Conservation (phyloP, 2,888 invertebrate genomes). For the Synanthedon vespiformis region DNA sequence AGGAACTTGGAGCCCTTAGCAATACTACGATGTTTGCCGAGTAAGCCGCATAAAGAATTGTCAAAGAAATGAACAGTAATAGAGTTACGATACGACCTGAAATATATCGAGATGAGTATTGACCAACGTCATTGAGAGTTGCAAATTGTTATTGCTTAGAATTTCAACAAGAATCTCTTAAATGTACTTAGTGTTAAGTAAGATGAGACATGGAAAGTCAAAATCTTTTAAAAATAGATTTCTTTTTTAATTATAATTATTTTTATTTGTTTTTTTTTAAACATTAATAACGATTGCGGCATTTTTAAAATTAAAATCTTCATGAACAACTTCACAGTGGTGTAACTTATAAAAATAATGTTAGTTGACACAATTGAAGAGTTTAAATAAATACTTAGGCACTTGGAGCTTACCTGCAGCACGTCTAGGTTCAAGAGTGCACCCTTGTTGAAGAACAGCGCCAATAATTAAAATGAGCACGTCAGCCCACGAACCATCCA, state of each 20-base stretch:
- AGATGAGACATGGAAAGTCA: too few relatives aligned
- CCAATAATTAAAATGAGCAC: constrained; percentile 67
- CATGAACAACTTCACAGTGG: too few relatives aligned
- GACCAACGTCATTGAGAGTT: too few relatives aligned
- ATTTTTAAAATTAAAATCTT: too few relatives aligned
- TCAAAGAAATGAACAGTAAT: constrained; percentile 67
- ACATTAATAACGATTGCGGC: too few relatives aligned
- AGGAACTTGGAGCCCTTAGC: constrained; percentile 74
- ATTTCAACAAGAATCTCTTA: too few relatives aligned
- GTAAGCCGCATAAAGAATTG: constrained; percentile 75
- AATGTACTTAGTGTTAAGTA: too few relatives aligned
- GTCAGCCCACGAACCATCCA: constrained; percentile 63
- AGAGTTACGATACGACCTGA: constrained; percentile 71
- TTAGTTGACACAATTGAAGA: background rate
- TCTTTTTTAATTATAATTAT: too few relatives aligned
- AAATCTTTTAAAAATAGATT: too few relatives aligned
- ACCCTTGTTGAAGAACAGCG: constrained; percentile 72
- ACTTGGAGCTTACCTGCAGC: constrained; percentile 36
- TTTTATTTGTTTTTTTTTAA: too few relatives aligned
- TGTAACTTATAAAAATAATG: too few relatives aligned
- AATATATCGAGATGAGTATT: constrained; percentile 1
- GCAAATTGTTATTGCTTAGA: too few relatives aligned
- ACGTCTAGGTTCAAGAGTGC: constrained; percentile 62
- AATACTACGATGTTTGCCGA: constrained; percentile 75
- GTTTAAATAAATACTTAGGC: background rate